phyloP scores from a whole-genome alignment of 2,797 vertebrate species.

The Sebastes itinus region DNA sequence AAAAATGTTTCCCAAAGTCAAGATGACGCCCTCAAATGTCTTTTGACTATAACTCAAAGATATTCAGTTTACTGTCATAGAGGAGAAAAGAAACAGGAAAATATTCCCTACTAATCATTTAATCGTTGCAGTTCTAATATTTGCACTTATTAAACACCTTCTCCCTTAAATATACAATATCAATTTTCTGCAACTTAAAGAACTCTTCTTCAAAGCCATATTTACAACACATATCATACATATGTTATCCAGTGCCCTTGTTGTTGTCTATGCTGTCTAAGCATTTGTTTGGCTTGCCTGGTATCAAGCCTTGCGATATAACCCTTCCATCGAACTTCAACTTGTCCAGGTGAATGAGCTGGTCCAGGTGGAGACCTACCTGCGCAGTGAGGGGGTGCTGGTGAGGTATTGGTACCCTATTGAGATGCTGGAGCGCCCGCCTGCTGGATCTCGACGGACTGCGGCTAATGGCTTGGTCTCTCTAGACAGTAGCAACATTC shows the following conservation, averaged over 20 bases:
- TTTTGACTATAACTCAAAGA: no score
- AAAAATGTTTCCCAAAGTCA: no score
- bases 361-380: slow-evolving; percentile 97
- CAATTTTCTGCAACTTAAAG: background rate
- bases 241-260: background rate
- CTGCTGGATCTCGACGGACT: slow-evolving; percentile 93
- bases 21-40: no score
- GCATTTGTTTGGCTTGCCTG: background rate
- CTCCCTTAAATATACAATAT: background rate
- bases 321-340: background rate
- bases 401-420: slow-evolving; percentile 99
- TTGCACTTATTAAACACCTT: background rate
- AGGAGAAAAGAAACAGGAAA: no score
- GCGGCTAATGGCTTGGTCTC: slow-evolving; percentile 96
- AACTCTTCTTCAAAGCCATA: background rate
- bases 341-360: slow-evolving; percentile 90
- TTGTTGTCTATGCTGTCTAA: background rate
- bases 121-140: no score
- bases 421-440: slow-evolving; percentile 96
- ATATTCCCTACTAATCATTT: no score
- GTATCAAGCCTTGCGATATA: background rate
- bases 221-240: background rate
- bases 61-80: no score
- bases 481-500: slow-evolving; percentile 96
- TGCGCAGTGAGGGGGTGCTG: slow-evolving; percentile 96